phyloP scores from a whole-genome alignment of 35 echinoderm and acorn worm genomes.

The Apostichopus parvimensis region DNA sequence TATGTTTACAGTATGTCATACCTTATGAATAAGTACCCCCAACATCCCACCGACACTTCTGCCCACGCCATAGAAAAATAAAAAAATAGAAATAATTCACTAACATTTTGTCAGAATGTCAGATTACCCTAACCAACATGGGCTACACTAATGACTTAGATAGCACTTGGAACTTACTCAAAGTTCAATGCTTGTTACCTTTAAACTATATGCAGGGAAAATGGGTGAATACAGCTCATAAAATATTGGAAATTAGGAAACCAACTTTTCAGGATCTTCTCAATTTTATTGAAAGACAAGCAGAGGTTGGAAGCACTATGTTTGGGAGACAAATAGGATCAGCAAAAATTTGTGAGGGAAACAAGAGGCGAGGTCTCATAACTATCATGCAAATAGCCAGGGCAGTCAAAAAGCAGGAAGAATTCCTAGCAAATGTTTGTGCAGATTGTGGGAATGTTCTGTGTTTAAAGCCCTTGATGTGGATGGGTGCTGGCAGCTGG shows the following conservation, averaged over 20 bases:
- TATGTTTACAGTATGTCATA: too few relatives aligned
- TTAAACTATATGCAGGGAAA: conserved; percentile 24
- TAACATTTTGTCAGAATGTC: conserved; percentile 50
- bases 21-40: too few relatives aligned
- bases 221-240: conserved; percentile 51
- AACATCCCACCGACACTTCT: not conserved
- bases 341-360: not conserved
- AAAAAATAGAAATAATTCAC: not conserved
- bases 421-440: not conserved
- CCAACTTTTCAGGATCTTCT: conserved; percentile 51
- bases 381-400: not conserved
- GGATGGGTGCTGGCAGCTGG: not conserved
- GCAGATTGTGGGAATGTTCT: conserved; percentile 7
- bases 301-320: conserved; percentile 58
- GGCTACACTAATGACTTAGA: conserved; percentile 44
- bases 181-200: conserved; percentile 35
- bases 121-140: conserved; percentile 51
- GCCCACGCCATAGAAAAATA: conserved; percentile 39
- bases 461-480: not conserved
- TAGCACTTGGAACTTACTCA: conserved; percentile 43
- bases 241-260: conserved; percentile 25
- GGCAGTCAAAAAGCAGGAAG: not conserved
- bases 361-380: not conserved
- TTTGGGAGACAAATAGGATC: conserved; percentile 45
- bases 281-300: conserved; percentile 48